A percentile compares a stretch with the other conserved stretches of the same genome.
Evolutionary conservation across 92 coral and sea anemone genomes (phyloP).

Genomic region (Scolanthus callimorphus): DNA sequence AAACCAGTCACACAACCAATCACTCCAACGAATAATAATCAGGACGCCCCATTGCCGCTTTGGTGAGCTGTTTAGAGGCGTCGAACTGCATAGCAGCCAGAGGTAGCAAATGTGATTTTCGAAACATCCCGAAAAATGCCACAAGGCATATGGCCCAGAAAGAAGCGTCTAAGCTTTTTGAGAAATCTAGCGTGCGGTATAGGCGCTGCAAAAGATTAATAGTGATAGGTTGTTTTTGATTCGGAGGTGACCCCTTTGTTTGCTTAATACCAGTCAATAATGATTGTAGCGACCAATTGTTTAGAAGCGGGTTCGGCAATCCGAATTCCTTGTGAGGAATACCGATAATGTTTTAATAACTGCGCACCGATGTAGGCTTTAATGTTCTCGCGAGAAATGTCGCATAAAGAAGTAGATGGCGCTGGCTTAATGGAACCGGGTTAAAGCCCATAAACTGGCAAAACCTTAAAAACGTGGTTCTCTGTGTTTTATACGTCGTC

Average conservation of each 20-base stretch:
- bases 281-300: conserved; percentile 24
- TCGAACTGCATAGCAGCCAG: neutral
- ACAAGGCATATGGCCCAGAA: conserved; percentile 34
- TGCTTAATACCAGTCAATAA: conserved; percentile 23
- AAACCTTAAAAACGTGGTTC: too few relatives aligned
- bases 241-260: conserved; percentile 19
- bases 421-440: too few relatives aligned
- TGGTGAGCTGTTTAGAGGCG: neutral
- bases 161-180: conserved; percentile 17
- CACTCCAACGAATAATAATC: conserved; percentile 31
- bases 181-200: neutral
- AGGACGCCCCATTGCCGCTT: conserved; percentile 20
- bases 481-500: too few relatives aligned
- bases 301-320: conserved; percentile 25
- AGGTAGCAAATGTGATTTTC: conserved; percentile 1
- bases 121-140: conserved; percentile 23
- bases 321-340: conserved; percentile 19
- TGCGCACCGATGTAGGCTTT: conserved; percentile 16
- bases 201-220: conserved; percentile 3
- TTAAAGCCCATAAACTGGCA: too few relatives aligned
- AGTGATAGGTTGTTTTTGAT: conserved; percentile 23
- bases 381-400: conserved; percentile 25
- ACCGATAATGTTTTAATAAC: conserved; percentile 25
- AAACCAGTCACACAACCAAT: too few relatives aligned
- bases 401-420: too few relatives aligned